Evolutionary conservation across 2,113 vertebrate genomes (phyloP), one percentile per base, ranked within the genome.

Genomic region (Cygnus atratus): DNA sequence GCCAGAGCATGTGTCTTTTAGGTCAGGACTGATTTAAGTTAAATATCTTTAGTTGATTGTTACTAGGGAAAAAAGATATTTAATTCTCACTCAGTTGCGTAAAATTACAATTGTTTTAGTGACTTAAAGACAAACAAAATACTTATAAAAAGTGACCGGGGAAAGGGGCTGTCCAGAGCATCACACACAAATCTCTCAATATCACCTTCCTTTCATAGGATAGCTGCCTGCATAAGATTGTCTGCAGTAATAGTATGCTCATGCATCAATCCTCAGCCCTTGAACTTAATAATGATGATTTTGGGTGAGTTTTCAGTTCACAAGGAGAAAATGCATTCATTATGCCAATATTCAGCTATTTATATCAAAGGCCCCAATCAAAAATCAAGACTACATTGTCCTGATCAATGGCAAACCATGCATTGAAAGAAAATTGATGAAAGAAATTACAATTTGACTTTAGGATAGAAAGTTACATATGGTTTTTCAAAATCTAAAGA

Each of bases 351-450:
- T 41, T 61, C 71, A 44, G 58, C 61, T 87, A 83, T 94, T 94
- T 87, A 72, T 85, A 43, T 75, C 74, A 61, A 13, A 61, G 52
- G 13, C 2, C 10, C 28, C 70, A 94, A 54, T 83, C 83, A 86
- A 77, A 93, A 94, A 93, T 92, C 90, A 94, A 86, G 82, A 26
- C 35, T 62, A 6, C 55, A 88, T 95, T 95, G 72, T 95, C 94
- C 94, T 88, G 63, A 70, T 68, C 39, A 22, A 61, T 37, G 63
- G 46, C 90, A 93, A 90, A n/a, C 13, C 4, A 6, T 21, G 41
- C 76, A 21, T 39, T 55, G 33, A 44, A 86, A 95, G 76, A 59
- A 26, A 85, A 81, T 84, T 39, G 41, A 44, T 86, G 50, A 67
- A 80, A 59, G 57, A 71, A 50, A 26, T 90, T 73, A 22, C 37